These are phyloP conservation scores for Lacerta agilis DNA, from an alignment of 2,797 vertebrate genomes.

Conservation along the genomic window DNA sequence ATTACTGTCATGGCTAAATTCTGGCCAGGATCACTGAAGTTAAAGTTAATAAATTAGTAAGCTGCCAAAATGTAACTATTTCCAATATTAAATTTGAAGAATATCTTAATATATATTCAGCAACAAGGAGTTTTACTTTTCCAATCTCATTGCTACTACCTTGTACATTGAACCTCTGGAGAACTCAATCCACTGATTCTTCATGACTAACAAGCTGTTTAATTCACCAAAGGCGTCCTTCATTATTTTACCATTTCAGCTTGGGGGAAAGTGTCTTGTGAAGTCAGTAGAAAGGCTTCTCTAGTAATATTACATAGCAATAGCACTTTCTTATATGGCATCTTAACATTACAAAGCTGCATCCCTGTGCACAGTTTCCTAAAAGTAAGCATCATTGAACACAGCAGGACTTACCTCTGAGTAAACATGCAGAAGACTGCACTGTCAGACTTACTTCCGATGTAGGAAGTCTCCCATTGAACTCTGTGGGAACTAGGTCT, in stretches of 20 bases:
- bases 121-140: constrained; percentile 62
- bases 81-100: constrained; percentile 42
- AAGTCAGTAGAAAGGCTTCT: constrained; percentile 49
- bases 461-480: neutral
- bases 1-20: constrained; percentile 55
- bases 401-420: neutral
- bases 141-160: constrained; percentile 60
- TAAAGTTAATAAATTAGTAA: constrained; percentile 60
- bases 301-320: constrained; percentile 38
- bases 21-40: constrained; percentile 37
- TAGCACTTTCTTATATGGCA: constrained; percentile 34
- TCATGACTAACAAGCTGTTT: constrained; percentile 72
- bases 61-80: constrained; percentile 61
- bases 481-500: neutral
- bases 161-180: constrained; percentile 59
- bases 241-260: constrained; percentile 65
- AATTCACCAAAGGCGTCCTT: constrained; percentile 69
- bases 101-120: constrained; percentile 65
- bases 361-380: neutral
- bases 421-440: neutral
- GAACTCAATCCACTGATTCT: constrained; percentile 59
- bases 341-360: constrained; percentile 32
- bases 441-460: neutral
- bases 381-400: neutral
- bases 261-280: constrained; percentile 59